Percentiles rank a stretch among this genome's conserved stretches.
Conservation (phyloP, 2,113 vertebrate genomes). For the Sarotherodon lohbergeri region DNA sequence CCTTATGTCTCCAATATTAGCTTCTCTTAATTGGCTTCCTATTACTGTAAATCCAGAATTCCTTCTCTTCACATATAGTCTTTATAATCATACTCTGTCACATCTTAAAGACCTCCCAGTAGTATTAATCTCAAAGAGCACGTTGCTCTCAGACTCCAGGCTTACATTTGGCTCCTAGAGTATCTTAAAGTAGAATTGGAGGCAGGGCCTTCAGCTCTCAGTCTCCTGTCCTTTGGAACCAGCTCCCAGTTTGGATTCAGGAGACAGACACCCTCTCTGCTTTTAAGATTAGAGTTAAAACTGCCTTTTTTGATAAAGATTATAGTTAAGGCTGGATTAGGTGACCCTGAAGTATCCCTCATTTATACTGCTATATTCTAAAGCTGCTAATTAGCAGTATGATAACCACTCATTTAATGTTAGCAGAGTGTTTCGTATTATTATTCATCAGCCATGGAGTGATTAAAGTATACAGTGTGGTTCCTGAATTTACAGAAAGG, state of each 20-base stretch:
- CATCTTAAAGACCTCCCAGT: background rate
- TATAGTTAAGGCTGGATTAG: background rate
- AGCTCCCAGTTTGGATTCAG: background rate
- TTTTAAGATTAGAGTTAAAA: background rate
- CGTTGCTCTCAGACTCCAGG: background rate
- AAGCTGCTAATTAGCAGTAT: background rate
- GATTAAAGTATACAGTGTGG: background rate
- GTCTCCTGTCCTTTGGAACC: background rate
- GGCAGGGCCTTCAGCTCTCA: background rate
- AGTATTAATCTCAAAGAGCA: background rate
- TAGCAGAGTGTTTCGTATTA: background rate
- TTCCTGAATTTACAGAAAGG: background rate
- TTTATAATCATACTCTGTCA: background rate
- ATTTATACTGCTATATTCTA: background rate
- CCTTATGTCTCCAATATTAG: background rate
- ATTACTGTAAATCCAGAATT: background rate
- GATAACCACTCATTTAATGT: background rate
- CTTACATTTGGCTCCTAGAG: background rate
- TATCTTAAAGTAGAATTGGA: background rate
- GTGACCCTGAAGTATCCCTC: background rate
- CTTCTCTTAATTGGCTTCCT: background rate
- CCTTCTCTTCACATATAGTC: background rate
- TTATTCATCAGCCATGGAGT: background rate
- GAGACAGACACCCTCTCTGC: background rate
- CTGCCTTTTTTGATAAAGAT: background rate